Percentiles rank a stretch among this genome's conserved stretches.
Evolutionary conservation across 2,888 invertebrate genomes (phyloP).

Genomic region (Doris montereyensis): DNA sequence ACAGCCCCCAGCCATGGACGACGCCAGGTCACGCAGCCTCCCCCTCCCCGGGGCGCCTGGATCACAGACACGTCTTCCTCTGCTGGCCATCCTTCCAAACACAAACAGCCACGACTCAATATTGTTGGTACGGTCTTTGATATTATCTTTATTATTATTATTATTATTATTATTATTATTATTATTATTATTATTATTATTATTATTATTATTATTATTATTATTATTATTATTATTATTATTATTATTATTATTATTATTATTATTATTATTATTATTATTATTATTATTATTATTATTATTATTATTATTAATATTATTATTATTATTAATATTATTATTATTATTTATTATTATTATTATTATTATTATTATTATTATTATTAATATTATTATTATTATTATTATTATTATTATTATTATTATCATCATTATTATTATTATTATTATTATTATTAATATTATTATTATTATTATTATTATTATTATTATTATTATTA

Average conservation of each 20-base stretch:
- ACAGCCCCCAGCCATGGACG: constrained; percentile 46
- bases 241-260: background rate
- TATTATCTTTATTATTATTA: background rate
- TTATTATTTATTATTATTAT: no score
- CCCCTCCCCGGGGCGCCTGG: constrained; percentile 6
- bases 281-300: background rate
- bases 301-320: no score
- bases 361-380: no score
- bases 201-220: background rate
- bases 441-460: no score
- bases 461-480: no score
- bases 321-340: no score
- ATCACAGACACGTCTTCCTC: background rate
- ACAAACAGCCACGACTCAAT: constrained; percentile 1
- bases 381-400: no score
- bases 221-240: background rate
- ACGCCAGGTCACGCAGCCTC: constrained; percentile 5
- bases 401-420: no score
- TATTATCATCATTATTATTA: no score
- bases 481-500: no score
- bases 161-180: background rate
- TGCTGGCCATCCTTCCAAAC: background rate
- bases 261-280: background rate
- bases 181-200: background rate
- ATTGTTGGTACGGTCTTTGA: background rate